These are phyloP conservation scores for Oceanites oceanicus DNA, from an alignment of 2,113 vertebrate species.

Conservation along the genomic window DNA sequence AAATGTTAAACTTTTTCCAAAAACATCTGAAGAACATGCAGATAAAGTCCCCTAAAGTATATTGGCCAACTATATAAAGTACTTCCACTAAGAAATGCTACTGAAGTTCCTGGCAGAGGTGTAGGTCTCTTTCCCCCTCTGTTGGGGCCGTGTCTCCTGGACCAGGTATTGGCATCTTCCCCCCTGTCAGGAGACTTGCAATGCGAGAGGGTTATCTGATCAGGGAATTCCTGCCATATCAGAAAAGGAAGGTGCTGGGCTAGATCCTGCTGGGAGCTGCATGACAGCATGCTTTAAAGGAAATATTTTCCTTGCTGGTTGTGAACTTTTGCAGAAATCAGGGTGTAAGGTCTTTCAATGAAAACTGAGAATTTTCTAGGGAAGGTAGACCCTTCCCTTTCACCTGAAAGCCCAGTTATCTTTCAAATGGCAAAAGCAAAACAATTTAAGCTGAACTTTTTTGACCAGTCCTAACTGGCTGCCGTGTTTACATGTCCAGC, in stretches of 20 bases:
- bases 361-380: neutral
- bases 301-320: neutral
- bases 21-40: neutral
- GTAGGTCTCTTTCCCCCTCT: neutral
- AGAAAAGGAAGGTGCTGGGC: neutral
- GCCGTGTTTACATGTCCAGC: neutral
- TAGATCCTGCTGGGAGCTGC: neutral
- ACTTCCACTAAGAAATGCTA: neutral
- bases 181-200: neutral
- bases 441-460: neutral
- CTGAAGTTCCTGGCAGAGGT: neutral
- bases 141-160: neutral
- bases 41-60: neutral
- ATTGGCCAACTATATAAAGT: too few relatives aligned
- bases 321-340: neutral
- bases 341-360: neutral
- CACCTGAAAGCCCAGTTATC: neutral
- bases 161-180: neutral
- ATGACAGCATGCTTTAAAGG: neutral
- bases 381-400: neutral
- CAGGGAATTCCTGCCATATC: neutral
- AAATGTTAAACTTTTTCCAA: neutral
- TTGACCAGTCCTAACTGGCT: neutral
- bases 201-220: neutral
- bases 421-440: neutral